phyloP scores from a whole-genome alignment of 2,888 invertebrate species.

The Standfussiana lucernea region DNA sequence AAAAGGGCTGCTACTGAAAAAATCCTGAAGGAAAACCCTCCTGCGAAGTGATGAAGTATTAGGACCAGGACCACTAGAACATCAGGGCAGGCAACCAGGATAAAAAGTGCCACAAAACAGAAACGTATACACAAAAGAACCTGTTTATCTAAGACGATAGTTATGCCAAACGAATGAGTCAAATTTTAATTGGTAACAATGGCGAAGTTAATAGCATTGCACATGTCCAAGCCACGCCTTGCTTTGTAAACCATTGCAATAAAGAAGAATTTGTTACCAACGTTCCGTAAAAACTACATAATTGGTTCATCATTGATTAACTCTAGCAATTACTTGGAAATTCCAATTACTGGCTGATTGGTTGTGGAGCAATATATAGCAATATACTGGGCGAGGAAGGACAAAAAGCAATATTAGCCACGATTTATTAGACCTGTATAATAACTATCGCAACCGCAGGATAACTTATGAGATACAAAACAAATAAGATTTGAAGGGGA shows the following conservation, averaged over 20 bases:
- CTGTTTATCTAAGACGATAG: background rate
- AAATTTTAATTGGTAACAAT: slow-evolving; percentile 1
- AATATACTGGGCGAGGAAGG: slow-evolving; percentile 19
- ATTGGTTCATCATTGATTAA: slow-evolving; percentile 57
- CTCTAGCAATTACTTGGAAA: slow-evolving; percentile 45
- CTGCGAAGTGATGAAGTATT: background rate
- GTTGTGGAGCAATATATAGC: slow-evolving; percentile 39
- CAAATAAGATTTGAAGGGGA: background rate
- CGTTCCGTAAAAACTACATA: slow-evolving; percentile 38
- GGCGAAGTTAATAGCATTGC: background rate
- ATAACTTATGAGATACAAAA: background rate
- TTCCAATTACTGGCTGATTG: slow-evolving; percentile 51
- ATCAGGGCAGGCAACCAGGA: background rate
- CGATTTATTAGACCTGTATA: slow-evolving; percentile 5
- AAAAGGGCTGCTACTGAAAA: background rate
- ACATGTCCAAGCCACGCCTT: background rate
- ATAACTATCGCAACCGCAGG: too few relatives aligned
- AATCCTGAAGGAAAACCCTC: background rate
- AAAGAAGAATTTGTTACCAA: slow-evolving; percentile 35
- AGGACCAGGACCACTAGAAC: background rate
- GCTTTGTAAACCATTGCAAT: slow-evolving; percentile 29
- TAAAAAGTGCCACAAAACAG: background rate
- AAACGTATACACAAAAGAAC: background rate
- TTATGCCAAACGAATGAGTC: background rate
- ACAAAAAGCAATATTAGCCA: slow-evolving; percentile 6